Base-by-base conservation (phyloP, 2,113 vertebrate genomes). In the Myiagra hebetior region DNA sequence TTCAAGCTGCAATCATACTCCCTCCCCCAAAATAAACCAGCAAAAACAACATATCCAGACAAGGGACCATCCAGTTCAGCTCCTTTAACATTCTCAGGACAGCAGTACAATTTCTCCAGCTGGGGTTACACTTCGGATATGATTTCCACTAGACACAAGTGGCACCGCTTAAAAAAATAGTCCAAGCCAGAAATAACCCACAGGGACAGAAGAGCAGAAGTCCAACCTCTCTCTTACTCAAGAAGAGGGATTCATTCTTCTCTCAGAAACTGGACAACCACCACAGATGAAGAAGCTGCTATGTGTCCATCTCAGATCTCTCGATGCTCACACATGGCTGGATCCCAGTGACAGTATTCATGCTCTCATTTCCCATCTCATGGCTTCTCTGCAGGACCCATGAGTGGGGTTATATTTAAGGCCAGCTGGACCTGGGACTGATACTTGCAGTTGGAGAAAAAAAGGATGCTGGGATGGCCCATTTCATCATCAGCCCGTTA, bases 281-380 rank as follows among this genome's bases (percentile, higher is more conserved):
- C 18, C 37, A 52, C 0, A 0, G 7, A 23, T 8, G 47, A 81
- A 78, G 59, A 7, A 84, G 27, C 53, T 83, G 23, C 37, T 69
- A 26, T 7, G 3, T 1, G 8, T 15, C 42, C 56, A 59, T 39
- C 56, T 59, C 49, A 39, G 27, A 70, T 6, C n/a, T 70, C 46
- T 9, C 0, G 1, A 30, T 1, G 9, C 18, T 14, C 30, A 30
- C 11, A 10, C 1, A 1, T 2, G 5, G 33, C 13, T 47, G 27
- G 57, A 63, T 3, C 10, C 15, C 4, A 1, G 19, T 10, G 8
- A 3, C 13, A n/a, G 0, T 22, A 44, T 30, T 46, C 6, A 3
- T 1, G 12, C 33, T 19, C 21, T 87, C 2, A 0, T 52, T 63
- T 87, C 24, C 62, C 37, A 49, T 21, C 46, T 35, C 0, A 0